Evolutionary conservation across 1,140 invertebrate genomes (phyloP).

Genomic region (Bradysia coprophila): DNA sequence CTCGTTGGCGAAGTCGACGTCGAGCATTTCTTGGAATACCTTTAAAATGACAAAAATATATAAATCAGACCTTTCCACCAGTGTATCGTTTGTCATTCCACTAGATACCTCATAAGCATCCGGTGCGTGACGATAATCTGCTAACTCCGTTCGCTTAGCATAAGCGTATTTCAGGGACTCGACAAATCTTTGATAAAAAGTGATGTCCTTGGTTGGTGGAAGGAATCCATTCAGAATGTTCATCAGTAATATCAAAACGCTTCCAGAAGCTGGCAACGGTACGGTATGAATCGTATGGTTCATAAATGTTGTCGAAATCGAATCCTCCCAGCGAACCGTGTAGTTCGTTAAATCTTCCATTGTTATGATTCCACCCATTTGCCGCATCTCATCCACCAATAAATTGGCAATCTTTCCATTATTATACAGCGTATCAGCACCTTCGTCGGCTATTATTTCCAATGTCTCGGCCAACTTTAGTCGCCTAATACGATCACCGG

Average conservation of each 20-base stretch:
- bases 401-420: constrained; percentile 29
- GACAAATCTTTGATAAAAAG: constrained; percentile 53
- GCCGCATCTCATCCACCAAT: constrained; percentile 35
- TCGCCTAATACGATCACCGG: constrained; percentile 34
- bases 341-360: constrained; percentile 32
- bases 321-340: constrained; percentile 40
- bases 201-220: constrained; percentile 47
- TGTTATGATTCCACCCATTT: constrained; percentile 35
- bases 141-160: background rate
- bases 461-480: constrained; percentile 36
- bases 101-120: background rate
- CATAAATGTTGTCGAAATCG: constrained; percentile 26
- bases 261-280: constrained; percentile 62
- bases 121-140: background rate
- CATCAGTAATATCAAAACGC: constrained; percentile 57
- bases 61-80: too few species aligned
- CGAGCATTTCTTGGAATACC: too few species aligned
- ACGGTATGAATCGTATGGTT: constrained; percentile 40
- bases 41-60: too few species aligned
- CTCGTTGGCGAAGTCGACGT: constrained; percentile 34
- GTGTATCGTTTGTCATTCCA: constrained; percentile 25
- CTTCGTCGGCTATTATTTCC: constrained; percentile 27
- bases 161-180: constrained; percentile 2
- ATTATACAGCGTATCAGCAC: constrained; percentile 26
- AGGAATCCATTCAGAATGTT: constrained; percentile 55